A percentile compares a stretch with the other conserved stretches of the same genome.
phyloP scores from a whole-genome alignment of 2,888 invertebrate species.

The Drosophila tanythrix region DNA sequence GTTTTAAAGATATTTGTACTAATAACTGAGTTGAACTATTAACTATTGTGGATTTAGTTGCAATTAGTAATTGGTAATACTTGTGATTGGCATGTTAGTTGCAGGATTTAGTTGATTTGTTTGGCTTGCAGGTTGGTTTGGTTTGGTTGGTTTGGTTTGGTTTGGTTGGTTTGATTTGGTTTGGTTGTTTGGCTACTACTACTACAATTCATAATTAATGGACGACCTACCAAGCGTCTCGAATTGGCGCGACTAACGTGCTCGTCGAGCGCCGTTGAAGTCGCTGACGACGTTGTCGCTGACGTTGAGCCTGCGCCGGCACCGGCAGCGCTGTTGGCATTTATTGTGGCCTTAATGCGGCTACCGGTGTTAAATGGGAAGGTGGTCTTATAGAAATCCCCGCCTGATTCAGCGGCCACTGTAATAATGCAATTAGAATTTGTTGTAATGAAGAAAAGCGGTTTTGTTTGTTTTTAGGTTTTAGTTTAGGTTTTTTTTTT shows the following conservation, averaged over 20 bases:
- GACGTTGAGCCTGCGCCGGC: constrained; percentile 83
- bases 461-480: constrained; percentile 49
- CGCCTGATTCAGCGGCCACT: constrained; percentile 93
- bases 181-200: constrained; percentile 36
- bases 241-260: constrained; percentile 84
- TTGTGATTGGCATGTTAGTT: constrained; percentile 25
- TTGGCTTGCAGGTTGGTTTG: constrained; percentile 33
- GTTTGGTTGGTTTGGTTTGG: constrained; percentile 34
- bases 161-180: constrained; percentile 42
- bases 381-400: constrained; percentile 94
- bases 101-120: constrained; percentile 21
- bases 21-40: neutral
- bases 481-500: constrained; percentile 44
- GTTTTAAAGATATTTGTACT: neutral
- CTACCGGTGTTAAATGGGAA: constrained; percentile 89
- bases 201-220: constrained; percentile 64
- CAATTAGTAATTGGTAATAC: constrained; percentile 11
- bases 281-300: constrained; percentile 58
- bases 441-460: constrained; percentile 65
- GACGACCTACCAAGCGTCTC: constrained; percentile 89
- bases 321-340: constrained; percentile 69
- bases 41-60: neutral
- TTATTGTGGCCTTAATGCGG: constrained; percentile 86
- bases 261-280: constrained; percentile 80
- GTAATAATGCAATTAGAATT: constrained; percentile 85